Conservation (phyloP, 1,140 invertebrate genomes). For the Philotrypesis tridentata region DNA sequence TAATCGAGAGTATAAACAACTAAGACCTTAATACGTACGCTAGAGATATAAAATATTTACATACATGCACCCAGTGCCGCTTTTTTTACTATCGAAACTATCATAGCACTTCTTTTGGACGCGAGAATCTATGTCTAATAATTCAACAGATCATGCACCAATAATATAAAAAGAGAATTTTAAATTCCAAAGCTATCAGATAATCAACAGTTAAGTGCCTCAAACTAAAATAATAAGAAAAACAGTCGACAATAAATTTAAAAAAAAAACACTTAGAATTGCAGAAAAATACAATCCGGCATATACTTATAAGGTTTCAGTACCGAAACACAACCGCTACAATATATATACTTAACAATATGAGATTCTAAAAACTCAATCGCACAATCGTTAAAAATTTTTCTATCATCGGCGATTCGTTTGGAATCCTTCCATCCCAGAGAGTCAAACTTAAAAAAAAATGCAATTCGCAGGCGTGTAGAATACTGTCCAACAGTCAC, state of each 20-base stretch:
- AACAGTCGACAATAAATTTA: background rate
- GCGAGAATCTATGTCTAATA: background rate
- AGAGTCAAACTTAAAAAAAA: constrained; percentile 19
- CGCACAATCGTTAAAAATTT: constrained; percentile 23
- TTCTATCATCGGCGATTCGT: background rate
- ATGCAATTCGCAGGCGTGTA: constrained; percentile 26
- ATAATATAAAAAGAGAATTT: background rate
- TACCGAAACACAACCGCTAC: background rate
- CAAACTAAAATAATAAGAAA: background rate
- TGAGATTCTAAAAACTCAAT: background rate
- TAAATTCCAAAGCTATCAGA: background rate
- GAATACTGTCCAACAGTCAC: constrained; percentile 49
- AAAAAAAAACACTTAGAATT: background rate
- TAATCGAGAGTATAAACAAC: constrained; percentile 34
- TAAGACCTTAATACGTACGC: constrained; percentile 31
- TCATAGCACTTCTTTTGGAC: background rate
- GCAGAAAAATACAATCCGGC: background rate
- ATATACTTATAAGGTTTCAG: background rate
- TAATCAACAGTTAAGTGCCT: background rate
- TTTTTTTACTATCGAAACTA: constrained; percentile 28
- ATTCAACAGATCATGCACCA: background rate
- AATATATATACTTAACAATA: background rate
- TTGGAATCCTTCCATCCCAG: background rate
- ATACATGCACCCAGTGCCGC: constrained; percentile 29
- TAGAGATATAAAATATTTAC: constrained; percentile 47